Evolutionary conservation across 2,113 vertebrate species (phyloP).

Genomic region (Hucho hucho): DNA sequence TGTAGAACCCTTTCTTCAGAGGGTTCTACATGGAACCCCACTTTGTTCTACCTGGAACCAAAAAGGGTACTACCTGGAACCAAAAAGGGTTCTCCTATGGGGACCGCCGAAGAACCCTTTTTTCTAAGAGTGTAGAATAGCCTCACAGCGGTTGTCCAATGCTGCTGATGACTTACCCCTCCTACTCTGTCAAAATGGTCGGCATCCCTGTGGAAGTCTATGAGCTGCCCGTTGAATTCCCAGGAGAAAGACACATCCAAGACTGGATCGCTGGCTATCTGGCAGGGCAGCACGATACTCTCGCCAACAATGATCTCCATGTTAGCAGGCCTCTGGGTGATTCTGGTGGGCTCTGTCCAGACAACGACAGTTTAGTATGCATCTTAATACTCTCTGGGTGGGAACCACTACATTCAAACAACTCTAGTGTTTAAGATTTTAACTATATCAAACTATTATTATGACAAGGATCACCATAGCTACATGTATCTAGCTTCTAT

Average conservation of each 20-base stretch:
- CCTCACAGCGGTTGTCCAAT: conserved; percentile 15
- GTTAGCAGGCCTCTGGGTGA: conserved; percentile 87
- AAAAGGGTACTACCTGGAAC: no score
- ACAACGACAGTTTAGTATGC: conserved; percentile 43
- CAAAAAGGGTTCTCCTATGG: no score
- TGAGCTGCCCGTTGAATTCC: conserved; percentile 89
- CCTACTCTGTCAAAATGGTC: conserved; percentile 92
- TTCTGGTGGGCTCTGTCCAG: conserved; percentile 86
- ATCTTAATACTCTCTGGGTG: conserved; percentile 50
- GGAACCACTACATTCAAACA: conserved; percentile 33
- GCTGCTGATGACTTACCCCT: conserved; percentile 83
- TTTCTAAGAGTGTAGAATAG: conserved; percentile 2
- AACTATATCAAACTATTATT: conserved; percentile 25
- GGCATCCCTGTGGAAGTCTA: conserved; percentile 82
- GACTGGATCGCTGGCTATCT: conserved; percentile 86
- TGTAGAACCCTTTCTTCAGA: no score
- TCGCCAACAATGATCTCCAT: conserved; percentile 94
- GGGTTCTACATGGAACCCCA: no score
- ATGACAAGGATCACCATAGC: background rate
- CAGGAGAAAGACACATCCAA: conserved; percentile 89
- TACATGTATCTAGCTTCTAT: background rate
- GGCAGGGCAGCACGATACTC: conserved; percentile 90
- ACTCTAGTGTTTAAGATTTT: background rate
- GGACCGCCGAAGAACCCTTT: no score
- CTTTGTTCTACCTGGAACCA: no score